A percentile compares a stretch with the other conserved stretches of the same genome.
Evolutionary conservation across 2,888 invertebrate genomes (phyloP).

Genomic region (Choreutis nemorana): DNA sequence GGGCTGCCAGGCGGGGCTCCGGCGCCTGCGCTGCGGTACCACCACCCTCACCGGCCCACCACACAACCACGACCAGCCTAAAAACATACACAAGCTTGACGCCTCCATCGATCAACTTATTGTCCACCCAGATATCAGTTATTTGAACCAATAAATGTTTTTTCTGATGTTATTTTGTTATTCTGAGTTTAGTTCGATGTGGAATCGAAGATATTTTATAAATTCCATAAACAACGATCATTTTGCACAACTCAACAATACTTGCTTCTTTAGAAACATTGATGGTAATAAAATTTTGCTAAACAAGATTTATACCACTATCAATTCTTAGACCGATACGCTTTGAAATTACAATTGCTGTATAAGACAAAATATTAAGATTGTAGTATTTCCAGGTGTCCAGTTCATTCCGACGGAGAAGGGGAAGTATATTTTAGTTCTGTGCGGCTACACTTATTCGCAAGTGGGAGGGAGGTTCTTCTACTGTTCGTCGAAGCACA

Average conservation of each 20-base stretch:
- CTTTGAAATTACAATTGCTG: background rate
- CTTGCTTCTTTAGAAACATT: no score
- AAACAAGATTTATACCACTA: background rate
- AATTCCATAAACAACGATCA: no score
- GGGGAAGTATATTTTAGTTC: conserved; percentile 54
- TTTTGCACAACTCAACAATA: no score
- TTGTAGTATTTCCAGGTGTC: conserved; percentile 38
- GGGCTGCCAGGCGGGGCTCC: conserved; percentile 20
- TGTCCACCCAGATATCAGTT: no score
- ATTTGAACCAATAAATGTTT: no score
- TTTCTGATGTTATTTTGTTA: no score
- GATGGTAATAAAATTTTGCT: no score
- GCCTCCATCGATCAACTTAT: conserved; percentile 16
- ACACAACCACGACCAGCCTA: conserved; percentile 18
- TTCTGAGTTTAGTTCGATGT: no score
- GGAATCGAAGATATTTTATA: no score
- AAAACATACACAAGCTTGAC: conserved; percentile 15
- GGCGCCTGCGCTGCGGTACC: conserved; percentile 9
- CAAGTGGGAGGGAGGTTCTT: conserved; percentile 60
- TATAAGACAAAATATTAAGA: background rate
- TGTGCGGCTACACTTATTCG: conserved; percentile 54
- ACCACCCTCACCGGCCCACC: conserved; percentile 13
- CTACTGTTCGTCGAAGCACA: conserved; percentile 59
- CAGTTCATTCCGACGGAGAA: conserved; percentile 62
- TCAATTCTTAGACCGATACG: background rate